These are phyloP conservation scores for Pseudococcus longispinus DNA, from an alignment of 2,888 invertebrate genomes.

Conservation along the genomic window DNA sequence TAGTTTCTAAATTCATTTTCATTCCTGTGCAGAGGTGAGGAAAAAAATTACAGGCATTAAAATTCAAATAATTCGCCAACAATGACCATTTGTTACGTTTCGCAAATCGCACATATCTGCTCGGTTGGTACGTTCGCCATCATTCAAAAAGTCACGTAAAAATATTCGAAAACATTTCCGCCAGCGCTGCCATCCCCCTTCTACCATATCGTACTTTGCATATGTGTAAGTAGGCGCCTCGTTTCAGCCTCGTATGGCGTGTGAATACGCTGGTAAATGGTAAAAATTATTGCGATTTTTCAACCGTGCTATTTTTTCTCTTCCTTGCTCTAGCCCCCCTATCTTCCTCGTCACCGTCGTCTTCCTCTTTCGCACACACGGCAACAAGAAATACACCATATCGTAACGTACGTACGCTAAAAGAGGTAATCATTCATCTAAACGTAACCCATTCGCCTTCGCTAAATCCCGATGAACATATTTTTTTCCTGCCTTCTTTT, in stretches of 20 bases:
- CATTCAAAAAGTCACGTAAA: conserved; percentile 34
- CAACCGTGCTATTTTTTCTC: background rate
- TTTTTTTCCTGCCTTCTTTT: background rate
- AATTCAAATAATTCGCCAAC: conserved; percentile 34
- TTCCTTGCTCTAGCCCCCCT: background rate
- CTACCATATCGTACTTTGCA: background rate
- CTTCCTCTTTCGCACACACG: background rate
- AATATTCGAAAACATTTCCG: conserved; percentile 31
- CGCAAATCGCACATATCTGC: background rate
- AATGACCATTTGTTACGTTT: conserved; percentile 24
- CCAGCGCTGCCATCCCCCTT: background rate
- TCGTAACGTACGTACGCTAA: background rate
- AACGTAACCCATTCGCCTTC: conserved; percentile 10
- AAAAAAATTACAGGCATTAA: conserved; percentile 1
- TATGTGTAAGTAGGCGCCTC: background rate
- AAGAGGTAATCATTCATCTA: conserved; percentile 24
- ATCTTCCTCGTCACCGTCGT: background rate
- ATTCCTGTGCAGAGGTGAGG: background rate
- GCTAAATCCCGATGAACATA: conserved; percentile 20
- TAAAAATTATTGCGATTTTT: conserved; percentile 26
- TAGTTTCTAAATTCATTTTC: no score
- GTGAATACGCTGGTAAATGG: conserved; percentile 25
- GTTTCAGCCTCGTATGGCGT: background rate
- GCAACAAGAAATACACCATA: conserved; percentile 18
- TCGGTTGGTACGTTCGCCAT: background rate